phyloP scores from a whole-genome alignment of 2,113 vertebrate genomes.

The Origma solitaria region DNA sequence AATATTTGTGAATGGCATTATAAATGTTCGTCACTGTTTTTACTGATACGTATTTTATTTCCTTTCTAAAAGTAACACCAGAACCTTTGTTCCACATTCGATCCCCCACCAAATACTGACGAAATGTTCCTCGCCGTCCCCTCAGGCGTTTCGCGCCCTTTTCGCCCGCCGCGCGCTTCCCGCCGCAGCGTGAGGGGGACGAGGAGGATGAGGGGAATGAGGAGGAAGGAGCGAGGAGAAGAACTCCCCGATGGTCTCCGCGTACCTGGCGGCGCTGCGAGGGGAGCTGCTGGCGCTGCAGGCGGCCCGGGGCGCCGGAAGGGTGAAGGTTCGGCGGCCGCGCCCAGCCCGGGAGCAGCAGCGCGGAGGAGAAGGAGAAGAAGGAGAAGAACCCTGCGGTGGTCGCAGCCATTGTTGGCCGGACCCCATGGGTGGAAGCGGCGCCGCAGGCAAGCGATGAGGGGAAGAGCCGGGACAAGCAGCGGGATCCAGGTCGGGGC shows the following conservation, averaged over 20 bases:
- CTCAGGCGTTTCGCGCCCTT: background rate
- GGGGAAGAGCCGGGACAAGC: background rate
- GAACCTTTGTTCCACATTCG: background rate
- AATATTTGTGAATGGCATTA: background rate
- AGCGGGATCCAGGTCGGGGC: too few species aligned
- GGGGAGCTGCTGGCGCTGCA: background rate
- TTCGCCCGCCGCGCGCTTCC: background rate
- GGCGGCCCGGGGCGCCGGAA: background rate
- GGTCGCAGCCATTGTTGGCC: background rate
- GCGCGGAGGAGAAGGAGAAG: background rate
- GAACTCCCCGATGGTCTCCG: too few species aligned
- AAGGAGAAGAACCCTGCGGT: fast-evolving
- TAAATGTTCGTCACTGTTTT: background rate
- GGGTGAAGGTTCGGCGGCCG: background rate
- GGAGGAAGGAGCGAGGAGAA: too few species aligned
- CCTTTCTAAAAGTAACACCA: background rate
- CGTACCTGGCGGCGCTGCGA: constrained; percentile 14
- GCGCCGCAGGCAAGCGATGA: background rate
- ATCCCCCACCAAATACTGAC: background rate
- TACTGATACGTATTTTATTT: background rate
- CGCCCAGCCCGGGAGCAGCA: background rate
- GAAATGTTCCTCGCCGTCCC: background rate
- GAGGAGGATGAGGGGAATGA: background rate
- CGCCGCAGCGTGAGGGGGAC: too few species aligned
- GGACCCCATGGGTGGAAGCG: background rate